Base-by-base conservation (phyloP, 2,113 vertebrate genomes). In the Mormoops blainvillei region DNA sequence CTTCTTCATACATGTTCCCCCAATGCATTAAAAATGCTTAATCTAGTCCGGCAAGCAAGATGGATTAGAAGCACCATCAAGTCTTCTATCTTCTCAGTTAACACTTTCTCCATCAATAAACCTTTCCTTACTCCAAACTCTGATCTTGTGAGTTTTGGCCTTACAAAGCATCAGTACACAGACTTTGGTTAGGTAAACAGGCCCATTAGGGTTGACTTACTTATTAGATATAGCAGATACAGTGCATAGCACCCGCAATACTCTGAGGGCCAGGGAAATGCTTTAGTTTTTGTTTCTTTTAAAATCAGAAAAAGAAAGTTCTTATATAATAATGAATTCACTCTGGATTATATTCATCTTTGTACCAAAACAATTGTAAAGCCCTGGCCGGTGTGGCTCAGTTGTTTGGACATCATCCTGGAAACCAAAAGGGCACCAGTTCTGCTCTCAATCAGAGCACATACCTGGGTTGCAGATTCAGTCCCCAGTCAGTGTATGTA, bases 231-330 rank as follows among this genome's bases (percentile, higher is more conserved):
- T 5, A 56, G 33, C 19, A 67, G 84, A 14, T 52, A 61, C 4
- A 14, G 18, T 71, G 15, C 36, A 16, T 58, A 63, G 5, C 19
- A 10, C 11, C 2, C 12, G 20, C 31, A 16, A 61, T 61, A 82
- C 16, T 88, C 52, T 52, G 28, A 92, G 26, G 33, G 20, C 7
- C 68, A 89, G 5, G 12, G 41, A 96, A 87, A 80, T 76, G 11
- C 71, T 94, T 87, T 61, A 73, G 54, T 28, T 82, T 93, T 97
- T 24, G 71, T 94, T 92, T 94, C 31, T 89, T 63, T 86, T 52
- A 80, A 94, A 91, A 43, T 86, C 24, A 87, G 26, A 83, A 94
- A n/a, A 87, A 58, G 43, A 77, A 48, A 22, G 20, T 20, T 31
- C 63, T 61, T 18, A 63, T 45, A 28, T 70, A 48, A 91, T 84